A percentile compares a stretch with the other conserved stretches of the same genome.
Conservation (phyloP, 2,797 vertebrate genomes). For the Pachyuromys duprasi region DNA sequence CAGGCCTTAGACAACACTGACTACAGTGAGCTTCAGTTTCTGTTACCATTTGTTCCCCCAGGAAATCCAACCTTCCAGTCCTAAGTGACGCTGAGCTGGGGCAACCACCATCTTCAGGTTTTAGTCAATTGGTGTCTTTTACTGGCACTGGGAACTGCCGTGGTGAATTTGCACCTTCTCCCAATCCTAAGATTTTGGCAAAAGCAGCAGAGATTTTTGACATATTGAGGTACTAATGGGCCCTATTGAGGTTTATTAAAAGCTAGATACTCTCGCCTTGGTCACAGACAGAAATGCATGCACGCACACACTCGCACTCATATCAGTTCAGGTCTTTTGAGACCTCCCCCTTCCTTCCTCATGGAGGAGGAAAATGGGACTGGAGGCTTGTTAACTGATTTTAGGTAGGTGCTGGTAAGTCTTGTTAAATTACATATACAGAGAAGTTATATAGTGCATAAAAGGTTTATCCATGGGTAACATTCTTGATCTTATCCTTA, state of each 20-base stretch:
- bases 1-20: background rate
- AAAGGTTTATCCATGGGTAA: background rate
- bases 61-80: background rate
- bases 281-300: background rate
- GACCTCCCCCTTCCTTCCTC: background rate
- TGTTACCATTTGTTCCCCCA: background rate
- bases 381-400: background rate
- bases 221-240: background rate
- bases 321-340: background rate
- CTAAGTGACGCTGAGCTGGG: background rate
- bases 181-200: constrained; percentile 26
- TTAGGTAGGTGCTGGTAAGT: background rate
- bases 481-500: background rate
- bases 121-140: background rate
- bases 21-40: background rate
- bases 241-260: background rate
- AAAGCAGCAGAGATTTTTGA: background rate
- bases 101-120: background rate
- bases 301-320: background rate
- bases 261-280: background rate
- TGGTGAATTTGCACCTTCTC: background rate
- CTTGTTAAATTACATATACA: constrained; percentile 5
- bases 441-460: background rate
- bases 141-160: background rate
- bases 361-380: background rate